phyloP scores from a whole-genome alignment of 2,888 invertebrate species.

The Steinernema carpocapsae region DNA sequence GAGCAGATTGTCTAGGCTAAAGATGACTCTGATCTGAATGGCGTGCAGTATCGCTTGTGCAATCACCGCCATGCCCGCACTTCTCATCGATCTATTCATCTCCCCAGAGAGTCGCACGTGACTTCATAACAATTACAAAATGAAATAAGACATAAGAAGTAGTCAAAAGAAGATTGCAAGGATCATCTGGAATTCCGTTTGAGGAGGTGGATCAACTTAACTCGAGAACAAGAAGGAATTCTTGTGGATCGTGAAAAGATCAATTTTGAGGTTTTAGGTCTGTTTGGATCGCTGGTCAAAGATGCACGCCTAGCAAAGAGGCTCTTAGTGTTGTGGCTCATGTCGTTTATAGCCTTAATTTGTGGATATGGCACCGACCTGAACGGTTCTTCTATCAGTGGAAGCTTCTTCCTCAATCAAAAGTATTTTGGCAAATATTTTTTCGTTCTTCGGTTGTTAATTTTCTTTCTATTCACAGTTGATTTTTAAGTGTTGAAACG shows the following conservation, averaged over 20 bases:
- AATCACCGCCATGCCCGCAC: conserved; percentile 58
- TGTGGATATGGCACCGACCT: conserved; percentile 67
- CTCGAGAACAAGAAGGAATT: conserved; percentile 56
- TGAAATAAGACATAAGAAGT: conserved; percentile 59
- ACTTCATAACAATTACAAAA: conserved; percentile 61
- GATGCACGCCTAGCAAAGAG: conserved; percentile 55
- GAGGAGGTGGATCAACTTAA: conserved; percentile 54
- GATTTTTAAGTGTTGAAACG: conserved; percentile 61
- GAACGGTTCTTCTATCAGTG: conserved; percentile 62
- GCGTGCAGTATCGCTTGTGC: conserved; percentile 62
- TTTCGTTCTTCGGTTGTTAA: no score
- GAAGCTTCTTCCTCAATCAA: conserved; percentile 66
- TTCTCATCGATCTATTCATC: conserved; percentile 64
- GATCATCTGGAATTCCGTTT: conserved; percentile 59
- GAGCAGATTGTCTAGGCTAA: conserved; percentile 58
- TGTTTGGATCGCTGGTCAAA: conserved; percentile 39
- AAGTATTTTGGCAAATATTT: no score
- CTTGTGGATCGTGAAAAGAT: conserved; percentile 16
- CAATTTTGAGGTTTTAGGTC: not conserved
- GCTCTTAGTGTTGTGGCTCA: conserved; percentile 63
- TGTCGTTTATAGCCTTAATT: conserved; percentile 66
- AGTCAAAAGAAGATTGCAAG: conserved; percentile 61
- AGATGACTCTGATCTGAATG: conserved; percentile 65
- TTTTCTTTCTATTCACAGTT: conserved; percentile 64
- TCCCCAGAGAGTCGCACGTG: conserved; percentile 68